A percentile compares a stretch with the other conserved stretches of the same genome.
Conservation (phyloP, 2,888 invertebrate genomes). For the Blastobasis adustella region DNA sequence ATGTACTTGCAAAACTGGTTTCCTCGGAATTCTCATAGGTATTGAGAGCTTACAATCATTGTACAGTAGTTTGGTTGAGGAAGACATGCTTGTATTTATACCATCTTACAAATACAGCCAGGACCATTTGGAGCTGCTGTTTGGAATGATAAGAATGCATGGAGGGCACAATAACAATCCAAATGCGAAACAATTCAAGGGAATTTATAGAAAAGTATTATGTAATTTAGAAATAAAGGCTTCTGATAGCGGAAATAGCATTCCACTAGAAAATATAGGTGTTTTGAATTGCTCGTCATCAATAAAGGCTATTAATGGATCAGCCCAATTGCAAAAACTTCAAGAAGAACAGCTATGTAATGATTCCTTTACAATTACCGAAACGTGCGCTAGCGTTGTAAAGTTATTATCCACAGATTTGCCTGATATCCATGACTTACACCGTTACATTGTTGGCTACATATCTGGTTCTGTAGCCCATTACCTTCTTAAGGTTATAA, state of each 20-base stretch:
- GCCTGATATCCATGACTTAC: not conserved
- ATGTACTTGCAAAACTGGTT: constrained; percentile 10
- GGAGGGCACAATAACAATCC: constrained; percentile 12
- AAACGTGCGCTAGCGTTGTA: not conserved
- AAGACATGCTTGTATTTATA: constrained; percentile 4
- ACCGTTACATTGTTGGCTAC: not conserved
- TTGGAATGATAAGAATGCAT: constrained; percentile 8
- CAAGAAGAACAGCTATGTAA: too few species aligned
- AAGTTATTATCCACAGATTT: not conserved
- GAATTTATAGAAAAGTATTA: constrained; percentile 5
- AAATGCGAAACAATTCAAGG: constrained; percentile 8
- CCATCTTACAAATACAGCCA: constrained; percentile 7
- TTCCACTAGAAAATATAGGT: constrained; percentile 9
- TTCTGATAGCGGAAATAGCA: constrained; percentile 7
- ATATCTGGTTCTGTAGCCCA: not conserved
- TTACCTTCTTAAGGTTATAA: not conserved
- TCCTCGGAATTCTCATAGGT: constrained; percentile 1
- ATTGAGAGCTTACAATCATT: not conserved
- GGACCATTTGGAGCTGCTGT: constrained; percentile 12
- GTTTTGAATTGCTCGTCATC: constrained; percentile 3
- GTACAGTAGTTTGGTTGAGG: constrained; percentile 2
- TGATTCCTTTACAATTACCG: too few species aligned
- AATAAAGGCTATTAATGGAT: not conserved
- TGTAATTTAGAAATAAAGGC: constrained; percentile 5
- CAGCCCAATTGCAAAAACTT: not conserved